phyloP scores from a whole-genome alignment of 1,140 invertebrate species.

The Nasonia longicornis region DNA sequence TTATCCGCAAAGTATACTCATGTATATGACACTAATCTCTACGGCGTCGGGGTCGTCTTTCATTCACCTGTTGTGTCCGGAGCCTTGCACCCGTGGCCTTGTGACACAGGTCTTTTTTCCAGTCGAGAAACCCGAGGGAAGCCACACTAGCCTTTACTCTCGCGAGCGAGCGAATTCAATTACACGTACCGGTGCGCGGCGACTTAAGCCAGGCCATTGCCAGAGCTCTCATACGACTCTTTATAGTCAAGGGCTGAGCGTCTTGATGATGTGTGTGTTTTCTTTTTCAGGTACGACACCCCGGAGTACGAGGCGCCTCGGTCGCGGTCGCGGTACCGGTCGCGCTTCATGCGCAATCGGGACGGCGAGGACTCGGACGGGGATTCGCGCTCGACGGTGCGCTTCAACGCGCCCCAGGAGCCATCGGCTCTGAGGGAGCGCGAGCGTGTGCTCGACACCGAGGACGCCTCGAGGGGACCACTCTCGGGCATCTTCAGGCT shows the following conservation, averaged over 20 bases:
- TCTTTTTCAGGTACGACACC: conserved; percentile 61
- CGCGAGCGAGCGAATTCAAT: not conserved
- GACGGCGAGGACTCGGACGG: conserved; percentile 69
- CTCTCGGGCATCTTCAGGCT: conserved; percentile 91
- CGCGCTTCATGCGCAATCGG: conserved; percentile 71
- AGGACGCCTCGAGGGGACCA: conserved; percentile 88
- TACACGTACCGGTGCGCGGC: not conserved
- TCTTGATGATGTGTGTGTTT: no score
- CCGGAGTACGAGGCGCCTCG: conserved; percentile 65
- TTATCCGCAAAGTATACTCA: not conserved
- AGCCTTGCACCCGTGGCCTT: conserved; percentile 5
- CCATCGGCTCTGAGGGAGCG: conserved; percentile 61
- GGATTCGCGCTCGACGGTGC: conserved; percentile 55
- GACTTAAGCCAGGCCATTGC: not conserved
- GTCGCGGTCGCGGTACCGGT: conserved; percentile 70
- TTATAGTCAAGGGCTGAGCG: not conserved
- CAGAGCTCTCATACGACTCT: not conserved
- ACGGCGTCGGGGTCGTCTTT: not conserved
- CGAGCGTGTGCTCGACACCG: conserved; percentile 87
- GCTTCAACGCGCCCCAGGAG: conserved; percentile 54
- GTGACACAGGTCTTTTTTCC: not conserved
- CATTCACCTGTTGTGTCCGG: not conserved
- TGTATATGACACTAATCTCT: not conserved
- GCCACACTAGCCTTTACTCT: not conserved
- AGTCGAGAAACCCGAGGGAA: not conserved